A percentile compares a stretch with the other conserved stretches of the same genome.
Evolutionary conservation across 2,113 vertebrate species (phyloP).

Genomic region (Sphyrna mokarran): DNA sequence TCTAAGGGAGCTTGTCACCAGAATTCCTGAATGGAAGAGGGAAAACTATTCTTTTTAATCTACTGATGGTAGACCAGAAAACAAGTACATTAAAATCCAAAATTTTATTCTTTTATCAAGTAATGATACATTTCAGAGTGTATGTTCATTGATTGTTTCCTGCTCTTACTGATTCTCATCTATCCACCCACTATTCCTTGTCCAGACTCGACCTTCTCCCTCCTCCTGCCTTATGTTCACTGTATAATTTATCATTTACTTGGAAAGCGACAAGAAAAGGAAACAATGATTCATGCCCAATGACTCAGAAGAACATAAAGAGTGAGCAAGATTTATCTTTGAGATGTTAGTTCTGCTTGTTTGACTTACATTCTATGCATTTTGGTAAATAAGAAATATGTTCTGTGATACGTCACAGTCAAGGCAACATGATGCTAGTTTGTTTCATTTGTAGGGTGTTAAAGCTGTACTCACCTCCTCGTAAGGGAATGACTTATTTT

Average conservation of each 20-base stretch:
- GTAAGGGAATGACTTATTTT: background rate
- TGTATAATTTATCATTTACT: conserved; percentile 7
- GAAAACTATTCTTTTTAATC: background rate
- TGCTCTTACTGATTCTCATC: background rate
- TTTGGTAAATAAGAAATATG: conserved; percentile 10
- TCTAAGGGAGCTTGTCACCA: background rate
- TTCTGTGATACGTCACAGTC: background rate
- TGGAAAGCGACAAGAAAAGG: conserved; percentile 1
- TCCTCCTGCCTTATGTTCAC: background rate
- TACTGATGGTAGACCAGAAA: background rate
- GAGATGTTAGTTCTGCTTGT: background rate
- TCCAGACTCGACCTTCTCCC: background rate
- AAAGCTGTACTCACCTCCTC: background rate
- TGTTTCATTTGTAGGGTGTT: background rate
- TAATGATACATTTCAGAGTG: background rate
- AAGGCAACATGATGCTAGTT: background rate
- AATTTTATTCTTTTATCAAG: background rate
- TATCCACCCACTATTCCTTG: background rate
- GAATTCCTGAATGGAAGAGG: background rate
- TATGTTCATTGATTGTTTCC: background rate
- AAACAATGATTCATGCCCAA: conserved; percentile 23
- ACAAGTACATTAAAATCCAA: background rate
- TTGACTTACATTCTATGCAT: background rate
- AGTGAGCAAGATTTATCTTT: background rate
- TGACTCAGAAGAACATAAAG: conserved; percentile 14